Evolutionary conservation across 1,140 invertebrate species (phyloP).

Genomic region (Hypsibius dujardini): DNA sequence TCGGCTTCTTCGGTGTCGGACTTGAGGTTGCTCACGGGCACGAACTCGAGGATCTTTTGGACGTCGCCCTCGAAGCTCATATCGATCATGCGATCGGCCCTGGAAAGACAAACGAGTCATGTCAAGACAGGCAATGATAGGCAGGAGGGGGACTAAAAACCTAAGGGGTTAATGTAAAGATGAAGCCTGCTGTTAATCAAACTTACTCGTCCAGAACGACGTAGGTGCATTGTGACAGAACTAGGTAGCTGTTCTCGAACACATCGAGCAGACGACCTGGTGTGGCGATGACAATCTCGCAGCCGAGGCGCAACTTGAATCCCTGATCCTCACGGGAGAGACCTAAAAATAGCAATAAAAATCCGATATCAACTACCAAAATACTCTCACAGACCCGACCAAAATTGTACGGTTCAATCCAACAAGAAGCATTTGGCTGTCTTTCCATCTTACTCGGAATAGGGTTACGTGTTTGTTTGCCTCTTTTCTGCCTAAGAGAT

Average conservation of each 20-base stretch:
- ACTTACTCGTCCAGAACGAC: conserved; percentile 44
- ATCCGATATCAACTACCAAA: no score
- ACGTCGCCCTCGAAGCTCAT: conserved; percentile 98
- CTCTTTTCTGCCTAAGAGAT: no score
- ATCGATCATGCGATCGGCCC: conserved; percentile 94
- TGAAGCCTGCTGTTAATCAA: neutral
- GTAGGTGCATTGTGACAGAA: conserved; percentile 47
- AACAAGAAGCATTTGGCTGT: no score
- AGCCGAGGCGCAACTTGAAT: conserved; percentile 83
- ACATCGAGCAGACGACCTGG: conserved; percentile 98
- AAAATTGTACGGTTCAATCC: no score
- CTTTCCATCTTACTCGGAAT: no score
- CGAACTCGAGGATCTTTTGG: conserved; percentile 80
- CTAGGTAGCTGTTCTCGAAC: conserved; percentile 60
- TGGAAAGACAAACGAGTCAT: neutral
- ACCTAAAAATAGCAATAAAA: conserved; percentile 20
- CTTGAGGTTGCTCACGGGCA: conserved; percentile 96
- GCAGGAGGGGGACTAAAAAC: no score
- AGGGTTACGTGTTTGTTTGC: no score
- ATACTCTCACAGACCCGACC: no score
- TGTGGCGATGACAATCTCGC: conserved; percentile 98
- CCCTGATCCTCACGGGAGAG: conserved; percentile 94
- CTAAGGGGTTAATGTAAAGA: no score
- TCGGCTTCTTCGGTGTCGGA: conserved; percentile 96
- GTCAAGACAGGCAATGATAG: no score